These are phyloP conservation scores for Cerastoderma edule DNA, from an alignment of 2,888 invertebrate species.

Conservation along the genomic window DNA sequence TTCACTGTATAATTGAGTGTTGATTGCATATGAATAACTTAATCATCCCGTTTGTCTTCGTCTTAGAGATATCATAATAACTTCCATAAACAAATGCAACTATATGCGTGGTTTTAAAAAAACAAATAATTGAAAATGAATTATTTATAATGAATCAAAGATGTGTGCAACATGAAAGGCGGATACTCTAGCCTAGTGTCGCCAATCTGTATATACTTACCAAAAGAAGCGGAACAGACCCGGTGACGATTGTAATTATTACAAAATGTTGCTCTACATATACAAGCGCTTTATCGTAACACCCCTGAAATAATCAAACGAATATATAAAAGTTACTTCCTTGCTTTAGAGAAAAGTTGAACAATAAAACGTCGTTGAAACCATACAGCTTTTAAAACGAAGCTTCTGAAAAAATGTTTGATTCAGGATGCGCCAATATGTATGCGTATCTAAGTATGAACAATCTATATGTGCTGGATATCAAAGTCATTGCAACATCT, in stretches of 20 bases:
- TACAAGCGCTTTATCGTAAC: constrained; percentile 73
- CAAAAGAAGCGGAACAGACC: constrained; percentile 76
- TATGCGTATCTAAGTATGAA: no score
- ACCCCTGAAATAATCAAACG: constrained; percentile 70
- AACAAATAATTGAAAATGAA: no score
- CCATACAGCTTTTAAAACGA: no score
- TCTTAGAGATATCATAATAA: not conserved
- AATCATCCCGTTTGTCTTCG: not conserved
- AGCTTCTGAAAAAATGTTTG: no score
- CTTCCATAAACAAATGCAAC: not conserved
- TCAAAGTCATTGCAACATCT: no score
- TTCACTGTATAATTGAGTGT: no score
- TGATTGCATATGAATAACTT: not conserved
- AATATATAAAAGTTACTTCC: no score
- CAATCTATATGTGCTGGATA: no score
- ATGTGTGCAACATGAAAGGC: not conserved
- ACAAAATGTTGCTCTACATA: constrained; percentile 74
- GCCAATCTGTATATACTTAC: constrained; percentile 62
- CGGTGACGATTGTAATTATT: constrained; percentile 74
- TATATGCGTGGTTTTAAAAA: not conserved
- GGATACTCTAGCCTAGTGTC: not conserved
- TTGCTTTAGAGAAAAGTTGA: no score
- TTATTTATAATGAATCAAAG: no score
- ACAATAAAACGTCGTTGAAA: no score
- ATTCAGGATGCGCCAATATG: no score